These are phyloP conservation scores for Drosophila asahinai DNA, from an alignment of 1,140 invertebrate genomes.

Conservation along the genomic window DNA sequence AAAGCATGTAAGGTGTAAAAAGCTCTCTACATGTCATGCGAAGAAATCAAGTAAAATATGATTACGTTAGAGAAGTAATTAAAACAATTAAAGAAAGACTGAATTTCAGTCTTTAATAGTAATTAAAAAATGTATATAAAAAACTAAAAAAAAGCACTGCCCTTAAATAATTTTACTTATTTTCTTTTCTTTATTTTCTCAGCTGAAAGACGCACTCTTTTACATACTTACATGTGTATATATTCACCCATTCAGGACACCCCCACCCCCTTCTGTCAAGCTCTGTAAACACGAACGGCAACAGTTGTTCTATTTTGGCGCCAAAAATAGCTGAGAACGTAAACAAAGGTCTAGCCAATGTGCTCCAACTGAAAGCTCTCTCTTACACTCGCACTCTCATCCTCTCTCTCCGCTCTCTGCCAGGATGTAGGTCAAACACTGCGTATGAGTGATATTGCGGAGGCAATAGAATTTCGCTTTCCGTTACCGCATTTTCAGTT, in stretches of 20 bases:
- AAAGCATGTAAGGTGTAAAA: slow-evolving; percentile 8
- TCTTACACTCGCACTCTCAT: slow-evolving; percentile 25
- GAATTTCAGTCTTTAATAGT: background rate
- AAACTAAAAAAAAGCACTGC: background rate
- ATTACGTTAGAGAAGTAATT: background rate
- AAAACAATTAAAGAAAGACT: background rate
- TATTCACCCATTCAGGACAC: slow-evolving; percentile 12
- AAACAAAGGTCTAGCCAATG: slow-evolving; percentile 52
- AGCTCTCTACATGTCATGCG: slow-evolving; percentile 20
- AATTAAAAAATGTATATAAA: background rate
- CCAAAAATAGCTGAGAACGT: slow-evolving; percentile 76
- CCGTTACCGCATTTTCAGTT: slow-evolving; percentile 54
- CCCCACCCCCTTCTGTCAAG: background rate
- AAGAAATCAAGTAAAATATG: background rate
- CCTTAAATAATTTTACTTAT: too few species aligned
- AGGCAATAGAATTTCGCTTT: slow-evolving; percentile 24
- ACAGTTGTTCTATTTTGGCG: slow-evolving; percentile 79
- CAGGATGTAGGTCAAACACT: slow-evolving; percentile 71
- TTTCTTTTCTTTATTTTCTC: background rate
- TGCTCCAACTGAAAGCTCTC: slow-evolving; percentile 31
- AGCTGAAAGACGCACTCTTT: background rate
- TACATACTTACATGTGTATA: background rate
- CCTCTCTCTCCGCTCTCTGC: background rate
- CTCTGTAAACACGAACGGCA: slow-evolving; percentile 52
- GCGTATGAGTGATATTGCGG: slow-evolving; percentile 68